A percentile compares a stretch with the other conserved stretches of the same genome.
phyloP scores from a whole-genome alignment of 2,113 vertebrate species.

The Apodemus speciosus region DNA sequence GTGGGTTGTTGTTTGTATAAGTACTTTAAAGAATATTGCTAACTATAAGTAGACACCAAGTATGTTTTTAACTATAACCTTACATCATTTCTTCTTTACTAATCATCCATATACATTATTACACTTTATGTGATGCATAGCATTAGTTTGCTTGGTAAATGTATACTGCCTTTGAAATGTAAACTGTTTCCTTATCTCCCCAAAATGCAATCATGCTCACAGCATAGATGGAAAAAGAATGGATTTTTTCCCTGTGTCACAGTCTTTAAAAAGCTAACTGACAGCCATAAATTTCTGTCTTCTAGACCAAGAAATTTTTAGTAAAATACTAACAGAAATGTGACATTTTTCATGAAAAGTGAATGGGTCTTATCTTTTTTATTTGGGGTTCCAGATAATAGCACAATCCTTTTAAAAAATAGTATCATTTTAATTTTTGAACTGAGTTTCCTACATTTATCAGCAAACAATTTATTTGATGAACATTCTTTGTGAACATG shows the following conservation, averaged over 20 bases:
- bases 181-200: slow-evolving; percentile 7
- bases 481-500: slow-evolving; percentile 63
- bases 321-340: slow-evolving; percentile 63
- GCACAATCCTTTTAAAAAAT: slow-evolving; percentile 36
- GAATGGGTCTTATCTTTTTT: slow-evolving; percentile 67
- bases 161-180: slow-evolving; percentile 49
- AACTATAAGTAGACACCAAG: slow-evolving; percentile 59
- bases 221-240: background rate
- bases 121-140: slow-evolving; percentile 5
- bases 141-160: slow-evolving; percentile 10
- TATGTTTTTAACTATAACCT: background rate
- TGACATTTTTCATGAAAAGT: slow-evolving; percentile 55
- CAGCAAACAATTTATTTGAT: slow-evolving; percentile 76
- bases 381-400: slow-evolving; percentile 48
- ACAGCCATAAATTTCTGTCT: slow-evolving; percentile 43
- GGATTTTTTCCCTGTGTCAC: slow-evolving; percentile 36
- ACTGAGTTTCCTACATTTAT: slow-evolving; percentile 69
- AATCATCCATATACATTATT: slow-evolving; percentile 47
- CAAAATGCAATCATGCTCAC: background rate
- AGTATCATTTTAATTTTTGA: slow-evolving; percentile 69
- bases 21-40: slow-evolving; percentile 54
- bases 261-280: slow-evolving; percentile 41
- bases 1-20: slow-evolving; percentile 54
- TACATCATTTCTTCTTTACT: slow-evolving; percentile 51
- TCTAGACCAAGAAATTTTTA: slow-evolving; percentile 67